Conservation (phyloP, 1,140 invertebrate genomes). For the Drosophila funebris region DNA sequence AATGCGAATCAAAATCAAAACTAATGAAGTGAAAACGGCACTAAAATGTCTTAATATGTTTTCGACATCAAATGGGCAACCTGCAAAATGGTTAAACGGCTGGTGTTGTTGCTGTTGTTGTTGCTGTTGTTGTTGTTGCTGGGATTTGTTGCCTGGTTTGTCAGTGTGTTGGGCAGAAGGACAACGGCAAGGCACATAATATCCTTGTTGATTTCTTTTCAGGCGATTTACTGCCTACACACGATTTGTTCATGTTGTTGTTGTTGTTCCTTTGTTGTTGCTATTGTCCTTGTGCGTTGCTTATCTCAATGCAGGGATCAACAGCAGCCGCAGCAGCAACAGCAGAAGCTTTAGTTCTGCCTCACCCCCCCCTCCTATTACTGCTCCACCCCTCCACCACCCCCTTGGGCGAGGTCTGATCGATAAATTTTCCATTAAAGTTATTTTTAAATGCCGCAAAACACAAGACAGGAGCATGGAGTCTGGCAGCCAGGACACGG, state of each 20-base stretch:
- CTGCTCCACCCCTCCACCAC: not conserved
- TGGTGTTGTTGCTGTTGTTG: too few species aligned
- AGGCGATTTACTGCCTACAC: conserved; percentile 80
- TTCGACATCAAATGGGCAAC: conserved; percentile 45
- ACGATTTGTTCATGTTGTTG: conserved; percentile 38
- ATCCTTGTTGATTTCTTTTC: conserved; percentile 82
- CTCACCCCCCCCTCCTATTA: not conserved
- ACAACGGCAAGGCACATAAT: conserved; percentile 56
- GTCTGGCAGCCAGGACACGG: conserved; percentile 6
- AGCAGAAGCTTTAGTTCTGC: conserved; percentile 19
- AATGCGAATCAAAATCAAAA: conserved; percentile 68
- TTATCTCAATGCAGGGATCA: conserved; percentile 64
- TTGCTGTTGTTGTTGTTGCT: too few species aligned
- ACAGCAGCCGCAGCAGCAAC: conserved; percentile 28
- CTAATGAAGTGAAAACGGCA: conserved; percentile 83
- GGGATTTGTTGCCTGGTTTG: too few species aligned
- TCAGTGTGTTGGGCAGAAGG: conserved; percentile 10
- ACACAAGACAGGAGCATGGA: conserved; percentile 47
- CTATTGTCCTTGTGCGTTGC: conserved; percentile 69
- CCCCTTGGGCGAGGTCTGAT: conserved; percentile 46
- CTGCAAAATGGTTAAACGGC: conserved; percentile 59
- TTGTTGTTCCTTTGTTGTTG: conserved; percentile 22
- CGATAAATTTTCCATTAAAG: conserved; percentile 83
- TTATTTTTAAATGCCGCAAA: conserved; percentile 83
- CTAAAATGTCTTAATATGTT: conserved; percentile 82